Evolutionary conservation across 2,113 vertebrate genomes (phyloP).

Genomic region (Salminus brasiliensis): DNA sequence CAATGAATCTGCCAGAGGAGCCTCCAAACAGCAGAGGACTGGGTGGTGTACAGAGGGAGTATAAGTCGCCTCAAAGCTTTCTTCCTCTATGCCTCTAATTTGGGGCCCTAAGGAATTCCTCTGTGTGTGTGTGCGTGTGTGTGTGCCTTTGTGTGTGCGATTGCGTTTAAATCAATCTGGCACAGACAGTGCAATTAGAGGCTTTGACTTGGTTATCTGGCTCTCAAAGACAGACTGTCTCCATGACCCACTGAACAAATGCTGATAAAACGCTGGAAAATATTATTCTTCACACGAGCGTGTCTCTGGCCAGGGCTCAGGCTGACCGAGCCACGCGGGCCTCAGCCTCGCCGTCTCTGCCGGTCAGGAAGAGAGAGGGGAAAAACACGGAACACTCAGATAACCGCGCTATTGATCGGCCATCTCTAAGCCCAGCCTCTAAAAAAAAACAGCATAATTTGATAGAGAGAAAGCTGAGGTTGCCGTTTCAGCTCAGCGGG

Average conservation of each 20-base stretch:
- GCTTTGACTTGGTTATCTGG: conserved; percentile 57
- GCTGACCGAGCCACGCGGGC: conserved; percentile 39
- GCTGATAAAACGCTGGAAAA: conserved; percentile 70
- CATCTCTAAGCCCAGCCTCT: conserved; percentile 19
- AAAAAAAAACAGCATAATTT: conserved; percentile 20
- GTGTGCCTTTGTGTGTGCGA: conserved; percentile 56
- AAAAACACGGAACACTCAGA: conserved; percentile 41
- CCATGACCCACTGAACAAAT: conserved; percentile 67
- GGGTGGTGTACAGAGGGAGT: conserved; percentile 32
- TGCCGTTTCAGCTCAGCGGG: not conserved
- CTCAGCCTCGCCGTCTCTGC: conserved; percentile 43
- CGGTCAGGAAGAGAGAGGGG: conserved; percentile 50
- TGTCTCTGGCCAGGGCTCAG: conserved; percentile 51
- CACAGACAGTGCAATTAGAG: conserved; percentile 62
- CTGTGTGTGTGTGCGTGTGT: conserved; percentile 23
- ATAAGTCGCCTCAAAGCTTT: conserved; percentile 53
- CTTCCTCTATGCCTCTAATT: conserved; percentile 63
- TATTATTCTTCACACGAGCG: conserved; percentile 54
- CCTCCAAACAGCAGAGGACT: conserved; percentile 30
- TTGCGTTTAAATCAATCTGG: conserved; percentile 61
- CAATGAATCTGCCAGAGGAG: conserved; percentile 33
- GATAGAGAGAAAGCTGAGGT: conserved; percentile 20
- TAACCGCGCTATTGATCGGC: conserved; percentile 51
- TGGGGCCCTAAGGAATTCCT: conserved; percentile 59
- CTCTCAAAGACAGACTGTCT: conserved; percentile 66